Evolutionary conservation across 2,888 invertebrate genomes (phyloP).

Genomic region (Eilema depressum): DNA sequence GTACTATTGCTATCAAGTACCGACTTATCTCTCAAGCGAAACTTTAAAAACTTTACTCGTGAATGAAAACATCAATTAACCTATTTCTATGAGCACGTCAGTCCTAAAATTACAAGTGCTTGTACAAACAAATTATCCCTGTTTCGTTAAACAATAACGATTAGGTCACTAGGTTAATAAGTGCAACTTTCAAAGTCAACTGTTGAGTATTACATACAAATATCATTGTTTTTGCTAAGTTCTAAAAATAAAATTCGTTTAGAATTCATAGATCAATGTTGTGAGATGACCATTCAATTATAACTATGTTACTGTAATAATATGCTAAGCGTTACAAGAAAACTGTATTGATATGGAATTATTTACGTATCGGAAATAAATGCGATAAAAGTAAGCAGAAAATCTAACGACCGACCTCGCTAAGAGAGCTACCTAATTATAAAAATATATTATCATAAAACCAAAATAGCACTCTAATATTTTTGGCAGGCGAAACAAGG

Average conservation of each 20-base stretch:
- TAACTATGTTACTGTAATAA: conserved; percentile 6
- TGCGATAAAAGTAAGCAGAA: conserved; percentile 35
- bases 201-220: conserved; percentile 31
- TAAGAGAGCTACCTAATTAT: conserved; percentile 33
- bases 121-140: conserved; percentile 6
- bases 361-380: conserved; percentile 31
- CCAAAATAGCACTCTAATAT: conserved; percentile 53
- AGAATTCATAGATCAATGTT: conserved; percentile 12
- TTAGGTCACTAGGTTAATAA: not conserved
- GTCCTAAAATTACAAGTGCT: conserved; percentile 14
- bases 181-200: conserved; percentile 20
- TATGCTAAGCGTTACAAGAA: conserved; percentile 9
- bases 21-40: conserved; percentile 1
- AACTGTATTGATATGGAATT: conserved; percentile 23
- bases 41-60: not conserved
- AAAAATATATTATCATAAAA: conserved; percentile 49
- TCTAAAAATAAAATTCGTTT: conserved; percentile 22
- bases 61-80: not conserved
- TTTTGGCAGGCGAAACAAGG: conserved; percentile 44
- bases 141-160: conserved; percentile 2
- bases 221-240: conserved; percentile 20
- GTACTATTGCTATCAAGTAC: not conserved
- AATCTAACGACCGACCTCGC: conserved; percentile 29
- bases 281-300: not conserved
- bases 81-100: conserved; percentile 16